Evolutionary conservation across 2,113 vertebrate species (phyloP).

Genomic region (Cariama cristata): DNA sequence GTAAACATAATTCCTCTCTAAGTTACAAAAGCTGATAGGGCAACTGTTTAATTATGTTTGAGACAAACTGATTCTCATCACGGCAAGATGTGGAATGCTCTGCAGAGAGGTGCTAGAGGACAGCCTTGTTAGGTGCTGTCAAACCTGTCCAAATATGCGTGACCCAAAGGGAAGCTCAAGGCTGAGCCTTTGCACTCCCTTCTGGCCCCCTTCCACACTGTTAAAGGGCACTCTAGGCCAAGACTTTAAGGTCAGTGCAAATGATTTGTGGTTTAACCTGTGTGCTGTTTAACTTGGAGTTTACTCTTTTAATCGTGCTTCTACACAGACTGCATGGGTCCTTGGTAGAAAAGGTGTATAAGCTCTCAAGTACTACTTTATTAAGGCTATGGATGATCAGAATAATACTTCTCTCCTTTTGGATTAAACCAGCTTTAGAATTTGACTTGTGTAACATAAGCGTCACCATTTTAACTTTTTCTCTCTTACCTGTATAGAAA

Average conservation of each 20-base stretch:
- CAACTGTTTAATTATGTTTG: not conserved
- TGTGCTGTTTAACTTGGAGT: not conserved
- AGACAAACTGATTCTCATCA: not conserved
- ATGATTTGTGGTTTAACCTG: not conserved
- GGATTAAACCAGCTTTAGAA: not conserved
- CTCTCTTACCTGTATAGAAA: not conserved
- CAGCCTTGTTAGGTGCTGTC: not conserved
- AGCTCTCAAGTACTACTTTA: not conserved
- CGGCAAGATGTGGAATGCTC: not conserved
- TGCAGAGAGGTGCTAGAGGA: not conserved
- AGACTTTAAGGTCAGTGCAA: not conserved
- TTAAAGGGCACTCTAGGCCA: not conserved
- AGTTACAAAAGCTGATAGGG: not conserved
- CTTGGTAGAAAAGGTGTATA: not conserved
- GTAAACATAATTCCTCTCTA: not conserved
- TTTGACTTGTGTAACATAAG: not conserved
- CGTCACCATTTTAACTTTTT: not conserved
- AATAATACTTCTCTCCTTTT: not conserved
- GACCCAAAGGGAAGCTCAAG: not conserved
- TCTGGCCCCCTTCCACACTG: not conserved
- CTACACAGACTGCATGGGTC: not conserved
- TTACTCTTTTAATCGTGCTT: not conserved
- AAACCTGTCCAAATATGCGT: not conserved
- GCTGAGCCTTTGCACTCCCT: not conserved
- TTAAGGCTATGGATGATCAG: not conserved